These are phyloP conservation scores for Spea multiplicata DNA, from an alignment of 2,113 vertebrate species.

Conservation along the genomic window DNA sequence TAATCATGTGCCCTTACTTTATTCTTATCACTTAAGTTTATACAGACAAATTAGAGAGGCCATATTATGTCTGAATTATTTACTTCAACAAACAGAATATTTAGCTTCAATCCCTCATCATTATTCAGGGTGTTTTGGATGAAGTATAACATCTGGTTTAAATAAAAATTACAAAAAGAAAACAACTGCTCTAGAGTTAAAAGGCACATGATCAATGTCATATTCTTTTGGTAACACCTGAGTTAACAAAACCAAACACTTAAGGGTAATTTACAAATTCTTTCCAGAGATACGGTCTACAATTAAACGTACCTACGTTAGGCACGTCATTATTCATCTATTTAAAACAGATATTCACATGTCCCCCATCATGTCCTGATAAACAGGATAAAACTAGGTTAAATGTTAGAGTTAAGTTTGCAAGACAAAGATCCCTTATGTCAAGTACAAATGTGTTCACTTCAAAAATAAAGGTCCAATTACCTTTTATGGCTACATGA, in stretches of 20 bases:
- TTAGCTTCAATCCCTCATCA: neutral
- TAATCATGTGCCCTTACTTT: too few species aligned
- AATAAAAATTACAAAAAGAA: slow-evolving; percentile 25
- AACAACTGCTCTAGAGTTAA: slow-evolving; percentile 24
- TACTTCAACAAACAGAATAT: neutral
- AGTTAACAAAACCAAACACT: slow-evolving; percentile 39
- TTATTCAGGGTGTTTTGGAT: neutral
- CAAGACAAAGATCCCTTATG: too few species aligned
- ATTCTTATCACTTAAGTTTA: too few species aligned
- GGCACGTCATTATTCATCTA: slow-evolving; percentile 2
- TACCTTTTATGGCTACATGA: slow-evolving; percentile 2
- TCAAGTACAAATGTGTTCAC: too few species aligned
- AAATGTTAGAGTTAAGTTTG: neutral
- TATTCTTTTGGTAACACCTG: slow-evolving; percentile 29
- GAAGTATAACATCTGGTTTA: slow-evolving; percentile 27
- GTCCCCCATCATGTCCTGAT: neutral
- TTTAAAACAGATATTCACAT: neutral
- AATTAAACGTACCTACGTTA: neutral
- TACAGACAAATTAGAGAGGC: too few species aligned
- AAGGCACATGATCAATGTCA: slow-evolving; percentile 18
- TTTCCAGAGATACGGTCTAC: neutral
- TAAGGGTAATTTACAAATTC: slow-evolving; percentile 25
- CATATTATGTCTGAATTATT: neutral
- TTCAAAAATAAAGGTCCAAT: neutral
- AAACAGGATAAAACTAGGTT: neutral